These are phyloP conservation scores for Coenonympha glycerion DNA, from an alignment of 2,888 invertebrate genomes.

Conservation along the genomic window DNA sequence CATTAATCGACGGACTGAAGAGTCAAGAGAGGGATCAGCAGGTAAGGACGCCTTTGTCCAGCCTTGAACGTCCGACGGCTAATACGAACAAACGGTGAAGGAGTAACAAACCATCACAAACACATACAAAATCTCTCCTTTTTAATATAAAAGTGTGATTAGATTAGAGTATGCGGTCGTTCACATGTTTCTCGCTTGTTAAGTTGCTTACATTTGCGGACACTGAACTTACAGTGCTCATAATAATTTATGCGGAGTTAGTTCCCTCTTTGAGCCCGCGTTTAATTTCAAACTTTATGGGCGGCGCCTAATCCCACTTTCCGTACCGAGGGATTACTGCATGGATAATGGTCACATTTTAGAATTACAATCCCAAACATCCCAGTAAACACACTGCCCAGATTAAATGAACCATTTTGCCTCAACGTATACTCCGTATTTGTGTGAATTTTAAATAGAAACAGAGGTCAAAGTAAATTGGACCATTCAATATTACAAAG, in stretches of 20 bases:
- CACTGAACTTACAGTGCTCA: neutral
- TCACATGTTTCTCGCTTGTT: too few species aligned
- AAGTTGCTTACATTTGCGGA: neutral
- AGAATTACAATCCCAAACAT: conserved; percentile 41
- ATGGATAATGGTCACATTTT: conserved; percentile 51
- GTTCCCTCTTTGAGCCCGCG: conserved; percentile 19
- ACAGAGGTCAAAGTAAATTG: conserved; percentile 1
- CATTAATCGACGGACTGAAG: too few species aligned
- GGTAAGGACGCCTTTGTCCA: too few species aligned
- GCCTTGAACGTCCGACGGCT: too few species aligned
- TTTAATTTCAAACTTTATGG: conserved; percentile 56
- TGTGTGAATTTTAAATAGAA: conserved; percentile 1
- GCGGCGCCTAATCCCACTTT: conserved; percentile 54
- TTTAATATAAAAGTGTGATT: too few species aligned
- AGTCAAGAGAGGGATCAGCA: too few species aligned
- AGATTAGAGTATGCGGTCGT: too few species aligned
- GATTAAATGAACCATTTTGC: neutral
- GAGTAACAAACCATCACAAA: too few species aligned
- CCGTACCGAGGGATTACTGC: conserved; percentile 44
- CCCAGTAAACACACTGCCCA: conserved; percentile 8
- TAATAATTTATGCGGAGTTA: neutral
- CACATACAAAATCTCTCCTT: too few species aligned
- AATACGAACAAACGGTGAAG: too few species aligned
- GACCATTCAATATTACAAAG: conserved; percentile 5
- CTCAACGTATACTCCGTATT: neutral